These are phyloP conservation scores for Entosphenus tridentatus DNA, from an alignment of 2,113 vertebrate genomes.

Conservation along the genomic window DNA sequence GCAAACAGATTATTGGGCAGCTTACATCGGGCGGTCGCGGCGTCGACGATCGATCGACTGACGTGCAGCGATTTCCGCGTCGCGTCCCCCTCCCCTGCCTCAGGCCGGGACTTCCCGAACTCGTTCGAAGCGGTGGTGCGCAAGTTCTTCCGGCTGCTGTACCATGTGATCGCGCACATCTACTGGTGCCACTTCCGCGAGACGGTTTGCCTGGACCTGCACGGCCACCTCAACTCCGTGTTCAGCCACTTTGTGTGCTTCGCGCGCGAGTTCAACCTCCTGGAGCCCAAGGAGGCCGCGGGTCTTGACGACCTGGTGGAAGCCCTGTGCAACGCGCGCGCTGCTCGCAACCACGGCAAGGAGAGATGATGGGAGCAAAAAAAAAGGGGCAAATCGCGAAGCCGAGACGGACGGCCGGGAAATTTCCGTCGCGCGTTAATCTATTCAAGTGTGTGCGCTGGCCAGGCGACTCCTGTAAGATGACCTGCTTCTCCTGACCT, in stretches of 20 bases:
- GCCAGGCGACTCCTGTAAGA: too few species aligned
- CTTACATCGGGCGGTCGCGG: too few species aligned
- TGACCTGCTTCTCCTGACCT: too few species aligned
- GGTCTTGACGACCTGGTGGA: constrained; percentile 96
- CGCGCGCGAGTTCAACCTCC: constrained; percentile 85
- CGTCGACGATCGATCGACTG: too few species aligned
- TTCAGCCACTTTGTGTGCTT: constrained; percentile 95
- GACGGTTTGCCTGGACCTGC: constrained; percentile 77
- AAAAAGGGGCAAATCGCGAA: too few species aligned
- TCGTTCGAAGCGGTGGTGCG: constrained; percentile 87
- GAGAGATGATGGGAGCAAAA: constrained; percentile 6
- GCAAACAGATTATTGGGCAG: too few species aligned
- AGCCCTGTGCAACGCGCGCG: constrained; percentile 40
- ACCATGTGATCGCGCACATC: constrained; percentile 93
- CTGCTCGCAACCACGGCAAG: constrained; percentile 16
- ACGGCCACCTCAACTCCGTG: constrained; percentile 91
- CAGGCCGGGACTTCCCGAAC: constrained; percentile 87
- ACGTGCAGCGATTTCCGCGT: background rate
- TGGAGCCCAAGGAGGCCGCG: constrained; percentile 90
- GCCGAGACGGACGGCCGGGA: too few species aligned
- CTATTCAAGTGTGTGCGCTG: too few species aligned
- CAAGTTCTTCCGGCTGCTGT: constrained; percentile 87
- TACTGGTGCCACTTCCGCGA: constrained; percentile 97
- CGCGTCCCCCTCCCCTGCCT: constrained; percentile 9
- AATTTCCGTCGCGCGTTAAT: too few species aligned